Conservation (phyloP, 2,113 vertebrate species). For the Spilogale gracilis region DNA sequence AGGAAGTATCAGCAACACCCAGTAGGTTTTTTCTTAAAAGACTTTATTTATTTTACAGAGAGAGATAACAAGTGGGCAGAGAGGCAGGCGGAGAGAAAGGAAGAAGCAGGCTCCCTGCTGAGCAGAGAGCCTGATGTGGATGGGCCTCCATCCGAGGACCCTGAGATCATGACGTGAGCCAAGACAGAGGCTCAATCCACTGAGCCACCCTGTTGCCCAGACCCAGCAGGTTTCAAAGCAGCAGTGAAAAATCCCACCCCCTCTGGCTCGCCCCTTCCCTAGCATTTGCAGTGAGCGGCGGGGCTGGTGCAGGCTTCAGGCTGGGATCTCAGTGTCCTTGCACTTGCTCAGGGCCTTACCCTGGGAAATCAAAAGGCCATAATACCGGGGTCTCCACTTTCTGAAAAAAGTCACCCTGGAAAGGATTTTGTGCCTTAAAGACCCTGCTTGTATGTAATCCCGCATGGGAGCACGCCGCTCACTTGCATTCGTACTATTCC, state of each 20-base stretch:
- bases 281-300: not conserved
- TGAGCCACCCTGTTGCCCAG: too few relatives aligned
- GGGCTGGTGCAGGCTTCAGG: not conserved
- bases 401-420: not conserved
- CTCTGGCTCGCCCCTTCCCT: not conserved
- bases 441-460: rapidly evolving
- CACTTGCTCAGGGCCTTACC: rapidly evolving
- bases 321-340: rapidly evolving
- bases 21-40: too few relatives aligned
- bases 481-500: not conserved
- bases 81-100: too few relatives aligned
- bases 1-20: not conserved
- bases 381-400: not conserved
- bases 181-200: too few relatives aligned
- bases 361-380: not conserved
- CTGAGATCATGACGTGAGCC: too few relatives aligned
- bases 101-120: too few relatives aligned
- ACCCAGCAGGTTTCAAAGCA: not conserved
- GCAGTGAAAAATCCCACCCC: rapidly evolving
- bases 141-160: too few relatives aligned
- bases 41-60: too few relatives aligned
- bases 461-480: rapidly evolving
- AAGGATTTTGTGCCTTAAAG: too few relatives aligned
- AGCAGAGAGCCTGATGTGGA: too few relatives aligned
- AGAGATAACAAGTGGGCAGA: too few relatives aligned